Evolutionary conservation across 2,797 vertebrate species (phyloP), one percentile per base, ranked within the genome.

Genomic region (Mycteria americana): DNA sequence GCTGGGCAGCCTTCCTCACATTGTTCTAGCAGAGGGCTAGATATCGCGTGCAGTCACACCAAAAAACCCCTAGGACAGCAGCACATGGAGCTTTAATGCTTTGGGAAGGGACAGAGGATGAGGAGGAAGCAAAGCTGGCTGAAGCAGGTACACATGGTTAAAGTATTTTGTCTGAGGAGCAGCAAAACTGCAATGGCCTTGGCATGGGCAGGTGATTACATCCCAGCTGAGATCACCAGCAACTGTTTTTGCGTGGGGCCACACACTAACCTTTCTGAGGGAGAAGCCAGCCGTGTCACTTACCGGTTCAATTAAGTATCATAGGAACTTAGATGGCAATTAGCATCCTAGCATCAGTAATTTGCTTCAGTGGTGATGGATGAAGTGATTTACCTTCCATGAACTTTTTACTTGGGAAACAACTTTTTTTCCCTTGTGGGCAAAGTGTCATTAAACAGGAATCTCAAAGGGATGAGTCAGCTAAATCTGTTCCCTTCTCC

Each of bases 391-490:
- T 93, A 74, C 53, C 69, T 95, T 88, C 57, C 27, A 6, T 86
- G 59, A 91, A 85, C 78, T 77, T 95, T 53, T 35, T 54, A 53
- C 22, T 59, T 91, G 80, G 87, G 46, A 87, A 96, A 53, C 46
- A 46, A 22, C 82, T 86, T 1, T 2, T 39, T 84, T 65, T 89
- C 13, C 27, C 4, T 59, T 78, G 67, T 56, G 43, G 63, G 46
- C 35, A 87, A 91, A 76, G 35, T 62, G 21, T 76, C 79, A 82
- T 96, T 90, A 93, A 93, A 90, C 11, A 53, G 18, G 43, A 54
- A 54, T 87, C 33, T 92, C 37, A 43, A n/a, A 63, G 15, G 70
- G 25, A 79, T 95, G 93, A 95, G 59, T 96, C 80, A 90, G 73
- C 67, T 83, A 67, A 67, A 65, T 37, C 35, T 48, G 8, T 69